Evolutionary conservation across 2,888 invertebrate genomes (phyloP).

Genomic region (Craniophora ligustri): DNA sequence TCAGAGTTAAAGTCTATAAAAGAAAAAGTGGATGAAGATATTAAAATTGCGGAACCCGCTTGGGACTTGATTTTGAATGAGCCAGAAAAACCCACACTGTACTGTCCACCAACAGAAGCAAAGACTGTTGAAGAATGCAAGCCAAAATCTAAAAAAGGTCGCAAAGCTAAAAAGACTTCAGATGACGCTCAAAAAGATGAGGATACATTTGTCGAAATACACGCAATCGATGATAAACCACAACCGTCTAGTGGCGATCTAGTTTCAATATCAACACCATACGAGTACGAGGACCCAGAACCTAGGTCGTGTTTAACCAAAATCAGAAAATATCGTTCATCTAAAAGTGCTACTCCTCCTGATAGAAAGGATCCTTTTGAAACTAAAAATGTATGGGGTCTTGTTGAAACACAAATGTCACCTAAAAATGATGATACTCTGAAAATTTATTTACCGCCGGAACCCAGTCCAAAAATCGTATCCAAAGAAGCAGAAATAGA

Average conservation of each 20-base stretch:
- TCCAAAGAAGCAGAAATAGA: conserved; percentile 52
- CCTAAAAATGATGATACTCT: conserved; percentile 36
- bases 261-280: conserved; percentile 80
- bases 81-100: conserved; percentile 62
- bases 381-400: conserved; percentile 51
- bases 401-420: conserved; percentile 54
- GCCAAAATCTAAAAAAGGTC: conserved; percentile 73
- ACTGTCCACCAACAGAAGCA: conserved; percentile 50
- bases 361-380: conserved; percentile 60
- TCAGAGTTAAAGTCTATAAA: conserved; percentile 44
- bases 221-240: conserved; percentile 80
- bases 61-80: conserved; percentile 83
- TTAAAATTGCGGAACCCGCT: conserved; percentile 81
- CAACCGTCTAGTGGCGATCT: conserved; percentile 74
- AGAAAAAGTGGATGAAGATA: conserved; percentile 53
- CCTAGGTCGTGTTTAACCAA: conserved; percentile 67
- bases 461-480: conserved; percentile 46
- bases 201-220: conserved; percentile 84
- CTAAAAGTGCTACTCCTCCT: conserved; percentile 70
- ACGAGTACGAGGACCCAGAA: conserved; percentile 75
- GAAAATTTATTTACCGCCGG: conserved; percentile 52
- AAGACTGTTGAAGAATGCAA: conserved; percentile 70
- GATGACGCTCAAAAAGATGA: conserved; percentile 77
- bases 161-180: conserved; percentile 72
- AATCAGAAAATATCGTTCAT: conserved; percentile 70